Evolutionary conservation across 2,888 invertebrate genomes (phyloP).

Genomic region (Holacanthella duospinosa): DNA sequence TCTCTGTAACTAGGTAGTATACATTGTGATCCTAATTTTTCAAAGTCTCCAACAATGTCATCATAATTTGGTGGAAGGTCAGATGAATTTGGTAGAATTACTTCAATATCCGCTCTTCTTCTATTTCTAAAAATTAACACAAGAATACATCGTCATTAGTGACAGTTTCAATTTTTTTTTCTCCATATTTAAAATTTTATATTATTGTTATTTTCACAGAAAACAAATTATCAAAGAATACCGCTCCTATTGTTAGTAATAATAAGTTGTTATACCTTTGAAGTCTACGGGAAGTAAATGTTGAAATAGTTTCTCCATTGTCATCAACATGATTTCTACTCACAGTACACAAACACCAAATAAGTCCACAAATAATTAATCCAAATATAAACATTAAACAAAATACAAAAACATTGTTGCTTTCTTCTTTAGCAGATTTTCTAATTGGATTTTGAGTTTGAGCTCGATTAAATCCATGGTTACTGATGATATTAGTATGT

Average conservation of each 20-base stretch:
- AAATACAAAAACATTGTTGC: neutral
- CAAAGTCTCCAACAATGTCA: neutral
- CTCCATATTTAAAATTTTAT: too few relatives aligned
- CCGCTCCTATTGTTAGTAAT: too few relatives aligned
- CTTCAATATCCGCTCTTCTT: neutral
- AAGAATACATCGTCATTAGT: too few relatives aligned
- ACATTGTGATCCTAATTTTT: neutral
- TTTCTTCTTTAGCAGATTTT: neutral
- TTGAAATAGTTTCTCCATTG: too few relatives aligned
- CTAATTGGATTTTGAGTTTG: neutral
- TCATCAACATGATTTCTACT: neutral
- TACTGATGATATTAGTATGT: too few relatives aligned
- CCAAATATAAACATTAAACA: neutral
- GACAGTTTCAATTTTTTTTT: too few relatives aligned
- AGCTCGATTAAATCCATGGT: neutral
- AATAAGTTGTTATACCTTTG: too few relatives aligned
- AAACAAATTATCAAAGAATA: too few relatives aligned
- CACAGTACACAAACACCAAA: neutral
- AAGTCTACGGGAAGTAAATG: too few relatives aligned
- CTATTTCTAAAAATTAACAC: too few relatives aligned
- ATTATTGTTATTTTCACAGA: too few relatives aligned
- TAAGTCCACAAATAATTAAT: constrained; percentile 1
- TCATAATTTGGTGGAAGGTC: neutral
- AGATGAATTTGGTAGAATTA: neutral
- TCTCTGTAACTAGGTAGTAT: constrained; percentile 1